Evolutionary conservation across 35 echinoderm and acorn worm species (phyloP).

Genomic region (Strongylocentrotus purpuratus): DNA sequence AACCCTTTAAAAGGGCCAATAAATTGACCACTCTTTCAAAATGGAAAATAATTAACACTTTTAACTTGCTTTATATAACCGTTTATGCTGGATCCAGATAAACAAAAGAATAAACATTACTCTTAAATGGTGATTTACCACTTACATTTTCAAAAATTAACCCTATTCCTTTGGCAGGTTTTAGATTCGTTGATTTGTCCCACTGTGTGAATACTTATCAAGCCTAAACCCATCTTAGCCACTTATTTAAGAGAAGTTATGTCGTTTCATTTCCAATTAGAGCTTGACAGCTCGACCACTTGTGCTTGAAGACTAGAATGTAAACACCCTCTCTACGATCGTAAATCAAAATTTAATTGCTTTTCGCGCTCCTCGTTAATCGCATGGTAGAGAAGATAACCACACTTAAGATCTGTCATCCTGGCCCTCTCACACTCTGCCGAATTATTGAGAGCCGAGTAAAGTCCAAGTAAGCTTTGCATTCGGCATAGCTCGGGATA

Average conservation of each 20-base stretch:
- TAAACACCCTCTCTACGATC: neutral
- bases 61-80: too few relatives aligned
- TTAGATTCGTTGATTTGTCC: too few relatives aligned
- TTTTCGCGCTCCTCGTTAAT: neutral
- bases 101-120: too few relatives aligned
- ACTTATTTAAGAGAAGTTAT: neutral
- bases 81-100: too few relatives aligned
- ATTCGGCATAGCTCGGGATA: neutral
- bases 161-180: too few relatives aligned
- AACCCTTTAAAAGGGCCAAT: too few relatives aligned
- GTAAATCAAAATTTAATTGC: conserved; percentile 19
- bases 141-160: too few relatives aligned
- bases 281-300: neutral
- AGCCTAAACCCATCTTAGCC: neutral
- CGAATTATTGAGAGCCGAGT: neutral
- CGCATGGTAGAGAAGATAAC: neutral
- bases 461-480: neutral
- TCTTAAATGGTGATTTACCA: too few relatives aligned
- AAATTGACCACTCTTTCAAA: too few relatives aligned
- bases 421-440: neutral
- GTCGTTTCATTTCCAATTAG: neutral
- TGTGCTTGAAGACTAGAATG: neutral
- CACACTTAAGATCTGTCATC: neutral
- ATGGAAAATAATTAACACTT: too few relatives aligned
- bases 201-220: too few relatives aligned